phyloP scores from a whole-genome alignment of 1,140 invertebrate genomes.

The Acromyrmex echinatior region DNA sequence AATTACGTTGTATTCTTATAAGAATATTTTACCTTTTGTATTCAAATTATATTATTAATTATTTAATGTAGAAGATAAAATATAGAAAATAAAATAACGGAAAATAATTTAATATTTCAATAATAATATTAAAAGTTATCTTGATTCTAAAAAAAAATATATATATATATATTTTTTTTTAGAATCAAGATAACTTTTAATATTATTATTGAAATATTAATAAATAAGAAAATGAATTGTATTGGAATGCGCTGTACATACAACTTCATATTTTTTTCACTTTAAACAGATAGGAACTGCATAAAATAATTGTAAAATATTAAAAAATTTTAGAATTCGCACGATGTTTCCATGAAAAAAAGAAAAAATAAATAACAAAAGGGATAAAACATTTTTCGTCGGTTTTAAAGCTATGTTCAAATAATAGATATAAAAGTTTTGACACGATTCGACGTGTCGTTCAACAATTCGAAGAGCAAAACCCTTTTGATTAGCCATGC shows the following conservation, averaged over 20 bases:
- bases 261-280: neutral
- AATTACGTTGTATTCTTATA: neutral
- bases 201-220: neutral
- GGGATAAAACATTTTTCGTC: neutral
- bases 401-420: neutral
- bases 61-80: neutral
- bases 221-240: neutral
- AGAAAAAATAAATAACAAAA: neutral
- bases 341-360: neutral
- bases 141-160: too few species aligned
- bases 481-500: conserved; percentile 25
- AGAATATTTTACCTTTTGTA: neutral
- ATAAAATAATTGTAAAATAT: neutral
- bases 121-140: too few species aligned
- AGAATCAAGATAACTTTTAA: neutral
- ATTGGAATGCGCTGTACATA: neutral
- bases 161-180: neutral
- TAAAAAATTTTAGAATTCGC: neutral
- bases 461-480: conserved; percentile 6
- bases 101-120: too few species aligned
- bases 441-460: neutral
- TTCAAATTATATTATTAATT: conserved; percentile 13
- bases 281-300: neutral
- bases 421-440: neutral
- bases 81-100: neutral